Base-by-base conservation (phyloP, 2,888 invertebrate genomes). In the Hipparchia semele region DNA sequence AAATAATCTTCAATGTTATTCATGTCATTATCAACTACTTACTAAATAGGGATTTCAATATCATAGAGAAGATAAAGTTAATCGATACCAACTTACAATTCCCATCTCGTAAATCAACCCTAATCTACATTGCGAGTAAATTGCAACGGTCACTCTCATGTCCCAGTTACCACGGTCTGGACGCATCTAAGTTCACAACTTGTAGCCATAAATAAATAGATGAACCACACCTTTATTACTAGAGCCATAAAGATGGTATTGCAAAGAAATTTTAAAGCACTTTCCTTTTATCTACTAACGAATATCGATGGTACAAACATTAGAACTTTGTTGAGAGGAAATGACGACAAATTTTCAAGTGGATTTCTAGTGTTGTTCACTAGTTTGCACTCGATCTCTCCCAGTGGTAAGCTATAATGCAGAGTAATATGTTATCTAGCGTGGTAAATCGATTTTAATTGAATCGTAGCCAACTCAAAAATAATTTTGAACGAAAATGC, bases 121-220 rank as follows among this genome's bases (percentile, higher is more conserved):
- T 72, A 73, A 75, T 77, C 65, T 77, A 75, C 58, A 76, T 70
- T 72, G 70, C 73, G 61, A 76, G 74, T 69, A 72, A 70, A 75
- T 73, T 74, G 74, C 74, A 66, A 76, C 76, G 77, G 77, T 77
- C 76, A 75, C 69, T 73, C 76, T 70, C 75, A 62, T 75, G 77
- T 68, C 70, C 77, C 68, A 76, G 76, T 78, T 78, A 75, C 77
- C 77, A 78, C 77, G 77, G 71, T 75, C 75, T 49, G 54, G 68
- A 60, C 62, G 69, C 68, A 66, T 61, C 60, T 60, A 62, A 61
- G 65, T 69, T 64, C 73, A 72, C 72, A 72, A 69, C 64, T 73
- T 65, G 65, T 58, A 59, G 49, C 46, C 49, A 33, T 69, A 68
- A 39, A 68, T 46, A 68, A 56, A 53, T 62, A 39, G 56, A 73